Evolutionary conservation across 2,888 invertebrate species (phyloP).

Genomic region (Polydrusus pterygomalis): DNA sequence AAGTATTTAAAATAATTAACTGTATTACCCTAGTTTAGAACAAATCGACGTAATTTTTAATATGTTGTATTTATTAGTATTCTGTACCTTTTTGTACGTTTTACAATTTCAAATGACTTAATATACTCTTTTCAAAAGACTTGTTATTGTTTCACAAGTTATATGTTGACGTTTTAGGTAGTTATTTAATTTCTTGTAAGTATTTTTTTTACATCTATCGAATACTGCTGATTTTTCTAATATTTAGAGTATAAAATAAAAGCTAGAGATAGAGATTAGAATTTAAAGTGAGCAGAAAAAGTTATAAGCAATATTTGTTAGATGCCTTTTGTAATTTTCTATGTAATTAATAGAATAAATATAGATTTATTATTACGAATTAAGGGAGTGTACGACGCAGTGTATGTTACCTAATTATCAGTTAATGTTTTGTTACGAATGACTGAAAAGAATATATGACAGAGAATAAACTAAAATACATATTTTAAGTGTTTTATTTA

Average conservation of each 20-base stretch:
- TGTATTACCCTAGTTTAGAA: neutral
- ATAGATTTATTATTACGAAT: neutral
- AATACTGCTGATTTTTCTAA: neutral
- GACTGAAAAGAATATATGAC: slow-evolving; percentile 35
- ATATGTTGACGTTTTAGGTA: slow-evolving; percentile 32
- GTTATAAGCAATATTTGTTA: slow-evolving; percentile 10
- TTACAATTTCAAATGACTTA: slow-evolving; percentile 15
- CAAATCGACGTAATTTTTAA: slow-evolving; percentile 10
- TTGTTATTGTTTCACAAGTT: slow-evolving; percentile 29
- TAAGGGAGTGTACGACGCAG: neutral
- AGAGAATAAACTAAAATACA: slow-evolving; percentile 25
- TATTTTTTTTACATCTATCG: slow-evolving; percentile 11
- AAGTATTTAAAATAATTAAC: slow-evolving; percentile 19
- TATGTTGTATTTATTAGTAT: slow-evolving; percentile 28
- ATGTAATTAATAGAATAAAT: slow-evolving; percentile 20
- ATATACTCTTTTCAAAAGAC: slow-evolving; percentile 33
- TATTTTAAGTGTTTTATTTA: slow-evolving; percentile 22
- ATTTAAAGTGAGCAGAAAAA: neutral
- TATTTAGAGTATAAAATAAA: no score
- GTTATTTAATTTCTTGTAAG: slow-evolving; percentile 37
- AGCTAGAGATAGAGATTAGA: no score
- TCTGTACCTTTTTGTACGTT: slow-evolving; percentile 30
- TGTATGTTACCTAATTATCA: slow-evolving; percentile 10
- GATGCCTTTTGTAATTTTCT: slow-evolving; percentile 7
- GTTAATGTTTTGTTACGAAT: slow-evolving; percentile 12